A percentile compares a stretch with the other conserved stretches of the same genome.
Evolutionary conservation across 2,113 vertebrate species (phyloP).

Genomic region (Myotis brandtii): DNA sequence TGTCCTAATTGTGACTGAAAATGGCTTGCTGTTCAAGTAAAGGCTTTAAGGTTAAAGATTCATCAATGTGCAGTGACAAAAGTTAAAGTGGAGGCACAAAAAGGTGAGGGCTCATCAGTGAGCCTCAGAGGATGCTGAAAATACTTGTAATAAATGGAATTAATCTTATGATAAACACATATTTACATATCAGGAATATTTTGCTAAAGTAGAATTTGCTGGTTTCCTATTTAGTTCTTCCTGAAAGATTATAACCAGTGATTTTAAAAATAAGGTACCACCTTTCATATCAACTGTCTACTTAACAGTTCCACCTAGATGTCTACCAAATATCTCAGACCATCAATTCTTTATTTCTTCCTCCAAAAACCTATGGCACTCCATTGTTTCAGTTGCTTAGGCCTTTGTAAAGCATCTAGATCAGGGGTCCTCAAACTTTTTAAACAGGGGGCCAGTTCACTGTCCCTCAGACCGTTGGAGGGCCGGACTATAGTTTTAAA

Average conservation of each 20-base stretch:
- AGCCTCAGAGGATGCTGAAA: background rate
- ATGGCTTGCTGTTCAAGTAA: background rate
- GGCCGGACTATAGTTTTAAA: too few relatives aligned
- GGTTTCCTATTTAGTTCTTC: background rate
- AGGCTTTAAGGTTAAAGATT: background rate
- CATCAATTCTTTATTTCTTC: background rate
- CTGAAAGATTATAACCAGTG: background rate
- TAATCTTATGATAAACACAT: background rate
- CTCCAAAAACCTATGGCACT: background rate
- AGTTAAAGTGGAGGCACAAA: background rate
- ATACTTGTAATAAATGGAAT: background rate
- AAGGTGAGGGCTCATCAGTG: background rate
- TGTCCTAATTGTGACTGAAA: background rate
- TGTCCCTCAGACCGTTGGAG: too few relatives aligned
- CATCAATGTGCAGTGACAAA: background rate
- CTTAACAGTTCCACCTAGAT: background rate
- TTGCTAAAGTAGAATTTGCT: background rate
- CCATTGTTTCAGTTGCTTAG: background rate
- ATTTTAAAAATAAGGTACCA: background rate
- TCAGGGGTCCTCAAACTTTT: too few relatives aligned
- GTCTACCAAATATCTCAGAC: background rate
- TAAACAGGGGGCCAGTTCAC: too few relatives aligned
- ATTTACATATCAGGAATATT: background rate
- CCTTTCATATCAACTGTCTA: background rate
- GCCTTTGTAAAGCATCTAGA: background rate